Percentiles rank a stretch among this genome's conserved stretches.
Conservation (phyloP, 2,113 vertebrate species). For the Mustelus asterias region DNA sequence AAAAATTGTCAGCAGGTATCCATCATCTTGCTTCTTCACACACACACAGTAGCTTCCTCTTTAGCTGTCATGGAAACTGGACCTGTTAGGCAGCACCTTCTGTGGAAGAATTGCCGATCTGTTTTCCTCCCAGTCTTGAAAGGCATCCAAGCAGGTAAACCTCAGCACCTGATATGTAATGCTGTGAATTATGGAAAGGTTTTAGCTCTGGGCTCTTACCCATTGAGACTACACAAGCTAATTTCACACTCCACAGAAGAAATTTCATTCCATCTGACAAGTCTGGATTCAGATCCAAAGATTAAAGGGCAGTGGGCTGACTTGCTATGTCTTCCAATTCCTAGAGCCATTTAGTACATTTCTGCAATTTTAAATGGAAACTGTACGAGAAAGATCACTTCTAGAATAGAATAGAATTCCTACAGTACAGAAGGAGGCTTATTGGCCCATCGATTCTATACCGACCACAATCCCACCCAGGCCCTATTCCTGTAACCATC, state of each 20-base stretch:
- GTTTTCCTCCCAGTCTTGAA: neutral
- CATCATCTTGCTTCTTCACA: neutral
- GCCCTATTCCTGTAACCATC: too few relatives aligned
- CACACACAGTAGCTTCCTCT: neutral
- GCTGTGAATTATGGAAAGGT: neutral
- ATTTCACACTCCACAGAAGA: neutral
- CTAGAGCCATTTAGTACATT: neutral
- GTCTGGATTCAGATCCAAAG: neutral
- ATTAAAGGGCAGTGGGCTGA: neutral
- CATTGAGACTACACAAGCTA: neutral
- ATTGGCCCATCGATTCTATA: too few relatives aligned
- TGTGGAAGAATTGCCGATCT: neutral
- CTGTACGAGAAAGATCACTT: neutral
- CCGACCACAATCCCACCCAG: too few relatives aligned
- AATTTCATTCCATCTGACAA: neutral
- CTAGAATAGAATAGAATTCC: too few relatives aligned
- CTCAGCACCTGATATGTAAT: neutral
- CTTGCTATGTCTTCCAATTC: neutral
- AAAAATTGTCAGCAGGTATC: neutral
- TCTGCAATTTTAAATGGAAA: neutral
- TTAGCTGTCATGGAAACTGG: neutral
- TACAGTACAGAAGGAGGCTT: too few relatives aligned
- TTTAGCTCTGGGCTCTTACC: neutral
- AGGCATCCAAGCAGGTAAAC: neutral
- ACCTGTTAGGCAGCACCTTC: neutral